Percentiles rank a stretch among this genome's conserved stretches.
Conservation (phyloP, 2,888 invertebrate species). For the Iselma pallidipennis region DNA sequence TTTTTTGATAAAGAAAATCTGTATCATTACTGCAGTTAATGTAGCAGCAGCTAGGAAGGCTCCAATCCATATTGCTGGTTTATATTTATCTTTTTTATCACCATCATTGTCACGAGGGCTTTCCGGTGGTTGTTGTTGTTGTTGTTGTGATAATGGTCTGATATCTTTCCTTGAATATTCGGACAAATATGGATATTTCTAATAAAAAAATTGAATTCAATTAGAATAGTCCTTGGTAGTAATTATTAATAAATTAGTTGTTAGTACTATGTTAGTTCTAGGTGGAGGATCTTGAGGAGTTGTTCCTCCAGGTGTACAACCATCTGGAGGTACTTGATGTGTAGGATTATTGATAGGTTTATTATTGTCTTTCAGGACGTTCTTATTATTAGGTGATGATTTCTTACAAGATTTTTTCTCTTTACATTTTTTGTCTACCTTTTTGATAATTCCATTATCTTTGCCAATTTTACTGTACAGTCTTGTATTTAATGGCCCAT, state of each 20-base stretch:
- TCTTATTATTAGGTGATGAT: conserved; percentile 5
- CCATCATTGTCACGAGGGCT: conserved; percentile 34
- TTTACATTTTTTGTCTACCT: conserved; percentile 34
- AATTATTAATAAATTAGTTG: background rate
- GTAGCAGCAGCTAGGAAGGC: conserved; percentile 43
- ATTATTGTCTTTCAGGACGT: conserved; percentile 16
- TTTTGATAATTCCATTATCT: conserved; percentile 30
- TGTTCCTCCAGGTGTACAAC: background rate
- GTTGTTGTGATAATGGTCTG: conserved; percentile 6
- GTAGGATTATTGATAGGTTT: conserved; percentile 18
- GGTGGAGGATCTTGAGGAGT: conserved; percentile 11
- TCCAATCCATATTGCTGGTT: conserved; percentile 29
- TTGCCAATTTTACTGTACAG: conserved; percentile 4
- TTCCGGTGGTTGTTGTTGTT: conserved; percentile 27
- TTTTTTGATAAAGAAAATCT: background rate
- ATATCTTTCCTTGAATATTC: conserved; percentile 6
- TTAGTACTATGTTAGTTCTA: conserved; percentile 11
- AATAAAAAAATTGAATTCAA: background rate
- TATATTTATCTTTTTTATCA: conserved; percentile 13
- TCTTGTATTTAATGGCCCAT: background rate
- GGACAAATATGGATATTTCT: conserved; percentile 20
- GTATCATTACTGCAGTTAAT: conserved; percentile 39
- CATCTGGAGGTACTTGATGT: conserved; percentile 4
- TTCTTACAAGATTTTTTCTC: conserved; percentile 10
- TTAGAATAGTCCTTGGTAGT: background rate